A percentile compares a stretch with the other conserved stretches of the same genome.
Evolutionary conservation across 2,113 vertebrate species (phyloP).

Genomic region (Podilymbus podiceps): DNA sequence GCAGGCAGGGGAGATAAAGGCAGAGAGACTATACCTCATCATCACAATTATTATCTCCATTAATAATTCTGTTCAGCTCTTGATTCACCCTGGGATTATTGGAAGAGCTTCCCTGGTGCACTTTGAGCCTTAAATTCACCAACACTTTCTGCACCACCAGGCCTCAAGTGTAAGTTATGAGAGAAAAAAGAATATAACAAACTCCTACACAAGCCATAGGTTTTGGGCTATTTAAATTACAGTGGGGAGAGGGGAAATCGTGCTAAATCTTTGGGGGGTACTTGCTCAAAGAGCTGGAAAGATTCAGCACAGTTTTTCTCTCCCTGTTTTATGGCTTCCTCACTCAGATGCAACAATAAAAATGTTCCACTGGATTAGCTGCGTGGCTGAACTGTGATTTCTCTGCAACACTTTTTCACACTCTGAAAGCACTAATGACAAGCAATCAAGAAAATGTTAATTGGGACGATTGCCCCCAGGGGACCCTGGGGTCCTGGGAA

Average conservation of each 20-base stretch:
- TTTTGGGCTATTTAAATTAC: slow-evolving; percentile 52
- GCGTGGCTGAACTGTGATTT: slow-evolving; percentile 53
- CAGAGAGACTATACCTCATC: neutral
- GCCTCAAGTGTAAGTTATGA: slow-evolving; percentile 32
- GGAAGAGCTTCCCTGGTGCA: neutral
- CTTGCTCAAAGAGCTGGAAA: slow-evolving; percentile 58
- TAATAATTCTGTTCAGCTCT: neutral
- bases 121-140: neutral
- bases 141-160: neutral
- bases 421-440: slow-evolving; percentile 59
- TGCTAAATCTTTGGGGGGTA: slow-evolving; percentile 46
- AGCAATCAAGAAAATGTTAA: slow-evolving; percentile 61
- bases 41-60: slow-evolving; percentile 23
- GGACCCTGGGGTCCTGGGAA: slow-evolving; percentile 8
- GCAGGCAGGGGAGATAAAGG: neutral
- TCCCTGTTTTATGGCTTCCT: slow-evolving; percentile 37
- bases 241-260: neutral
- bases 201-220: slow-evolving; percentile 39
- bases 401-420: slow-evolving; percentile 40
- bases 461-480: slow-evolving; percentile 20
- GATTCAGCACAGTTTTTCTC: slow-evolving; percentile 42
- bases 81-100: neutral
- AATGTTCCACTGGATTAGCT: slow-evolving; percentile 61
- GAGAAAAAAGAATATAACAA: slow-evolving; percentile 48
- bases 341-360: slow-evolving; percentile 54